phyloP scores from a whole-genome alignment of 2,113 vertebrate species.

The Colistium nudipinnis region DNA sequence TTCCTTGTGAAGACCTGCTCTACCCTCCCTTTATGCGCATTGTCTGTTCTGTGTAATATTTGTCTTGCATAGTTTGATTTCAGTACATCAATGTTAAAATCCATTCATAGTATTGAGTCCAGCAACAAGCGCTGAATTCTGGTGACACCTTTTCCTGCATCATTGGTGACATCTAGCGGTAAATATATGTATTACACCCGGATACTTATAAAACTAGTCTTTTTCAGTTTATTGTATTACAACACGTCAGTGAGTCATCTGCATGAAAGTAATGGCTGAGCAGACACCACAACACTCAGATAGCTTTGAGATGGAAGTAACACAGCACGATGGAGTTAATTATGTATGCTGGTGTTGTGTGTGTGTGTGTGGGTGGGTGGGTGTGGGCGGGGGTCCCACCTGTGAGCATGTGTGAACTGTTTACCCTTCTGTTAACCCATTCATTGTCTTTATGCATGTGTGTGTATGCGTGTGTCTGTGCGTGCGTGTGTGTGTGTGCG shows the following conservation, averaged over 20 bases:
- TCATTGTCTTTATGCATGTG: slow-evolving; percentile 52
- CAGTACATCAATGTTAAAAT: not conserved
- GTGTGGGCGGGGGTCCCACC: slow-evolving; percentile 15
- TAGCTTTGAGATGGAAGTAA: not conserved
- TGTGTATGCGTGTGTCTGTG: slow-evolving; percentile 38
- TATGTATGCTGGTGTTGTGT: not conserved
- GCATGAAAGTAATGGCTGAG: not conserved
- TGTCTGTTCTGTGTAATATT: not conserved
- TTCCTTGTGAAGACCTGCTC: not conserved
- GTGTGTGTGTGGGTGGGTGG: slow-evolving; percentile 20
- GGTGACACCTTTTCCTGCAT: slow-evolving; percentile 33
- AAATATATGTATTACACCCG: slow-evolving; percentile 10
- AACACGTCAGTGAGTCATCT: not conserved
- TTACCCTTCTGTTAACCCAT: slow-evolving; percentile 50
- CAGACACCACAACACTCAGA: too few species aligned
- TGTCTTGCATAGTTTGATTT: not conserved
- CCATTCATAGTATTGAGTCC: not conserved
- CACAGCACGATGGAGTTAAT: not conserved
- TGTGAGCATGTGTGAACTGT: slow-evolving; percentile 37
- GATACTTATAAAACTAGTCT: not conserved
- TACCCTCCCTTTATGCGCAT: not conserved
- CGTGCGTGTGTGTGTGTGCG: slow-evolving; percentile 12
- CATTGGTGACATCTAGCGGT: slow-evolving; percentile 72
- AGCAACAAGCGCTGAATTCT: not conserved
- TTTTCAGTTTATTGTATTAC: not conserved